These are phyloP conservation scores for Cynopterus brachyotis DNA, from an alignment of 2,113 vertebrate genomes.

Conservation along the genomic window DNA sequence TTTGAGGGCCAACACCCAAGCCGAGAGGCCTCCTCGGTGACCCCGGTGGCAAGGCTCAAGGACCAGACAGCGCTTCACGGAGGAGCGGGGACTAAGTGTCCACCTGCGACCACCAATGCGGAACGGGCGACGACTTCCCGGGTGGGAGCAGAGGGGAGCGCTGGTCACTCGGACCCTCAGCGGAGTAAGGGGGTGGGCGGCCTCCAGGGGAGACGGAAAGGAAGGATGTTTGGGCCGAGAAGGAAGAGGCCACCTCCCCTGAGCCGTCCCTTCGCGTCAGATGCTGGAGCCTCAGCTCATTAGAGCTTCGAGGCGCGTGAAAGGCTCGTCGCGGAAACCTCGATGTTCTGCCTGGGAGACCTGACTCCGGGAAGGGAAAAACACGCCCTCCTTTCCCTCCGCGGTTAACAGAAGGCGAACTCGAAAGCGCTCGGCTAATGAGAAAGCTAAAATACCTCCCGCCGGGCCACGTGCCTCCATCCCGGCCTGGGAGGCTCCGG, in stretches of 20 bases:
- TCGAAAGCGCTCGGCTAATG: conserved; percentile 88
- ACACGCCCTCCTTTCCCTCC: conserved; percentile 83
- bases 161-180: rapidly evolving
- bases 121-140: rapidly evolving
- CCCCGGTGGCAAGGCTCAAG: not conserved
- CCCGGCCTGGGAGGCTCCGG: not conserved
- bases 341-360: conserved; percentile 82
- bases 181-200: not conserved
- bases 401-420: conserved; percentile 91
- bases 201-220: not conserved
- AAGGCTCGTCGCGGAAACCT: conserved; percentile 81
- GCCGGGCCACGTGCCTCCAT: conserved; percentile 2
- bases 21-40: not conserved
- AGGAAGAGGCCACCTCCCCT: not conserved
- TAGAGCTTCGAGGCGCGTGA: conserved; percentile 75
- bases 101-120: not conserved
- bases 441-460: conserved; percentile 88
- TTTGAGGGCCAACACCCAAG: not conserved
- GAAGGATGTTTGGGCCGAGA: not conserved
- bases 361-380: conserved; percentile 74
- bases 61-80: not conserved
- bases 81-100: too few species aligned
- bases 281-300: conserved; percentile 67
- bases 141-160: not conserved
- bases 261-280: conserved; percentile 22